Conservation (phyloP, 2,797 vertebrate genomes). For the Pseudopleuronectes americanus region DNA sequence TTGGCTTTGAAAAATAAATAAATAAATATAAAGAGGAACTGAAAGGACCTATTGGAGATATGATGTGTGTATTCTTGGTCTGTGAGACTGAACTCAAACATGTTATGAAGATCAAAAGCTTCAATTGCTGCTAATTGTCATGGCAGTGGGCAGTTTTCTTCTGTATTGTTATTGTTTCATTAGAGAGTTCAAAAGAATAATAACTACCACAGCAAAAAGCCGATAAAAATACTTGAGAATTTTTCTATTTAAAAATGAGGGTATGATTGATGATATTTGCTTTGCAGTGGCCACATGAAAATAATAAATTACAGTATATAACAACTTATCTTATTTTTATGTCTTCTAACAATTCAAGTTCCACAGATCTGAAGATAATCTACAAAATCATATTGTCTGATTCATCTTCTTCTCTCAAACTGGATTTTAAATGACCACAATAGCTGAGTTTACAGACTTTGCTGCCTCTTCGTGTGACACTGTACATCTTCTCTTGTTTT, state of each 20-base stretch:
- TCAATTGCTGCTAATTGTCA: not conserved
- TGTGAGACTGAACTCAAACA: too few relatives aligned
- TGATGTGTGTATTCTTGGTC: too few relatives aligned
- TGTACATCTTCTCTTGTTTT: constrained; percentile 14
- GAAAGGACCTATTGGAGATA: too few relatives aligned
- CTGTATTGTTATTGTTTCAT: too few relatives aligned
- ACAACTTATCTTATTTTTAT: not conserved
- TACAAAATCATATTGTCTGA: not conserved
- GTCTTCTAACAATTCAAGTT: not conserved
- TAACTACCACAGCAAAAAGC: too few relatives aligned
- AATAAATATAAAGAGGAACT: too few relatives aligned
- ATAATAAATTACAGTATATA: not conserved
- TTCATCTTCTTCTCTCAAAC: not conserved
- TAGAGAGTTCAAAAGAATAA: too few relatives aligned
- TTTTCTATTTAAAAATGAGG: too few relatives aligned
- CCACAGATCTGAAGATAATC: not conserved
- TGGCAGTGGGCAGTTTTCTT: not conserved
- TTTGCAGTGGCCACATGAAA: not conserved
- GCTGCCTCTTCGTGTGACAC: constrained; percentile 10
- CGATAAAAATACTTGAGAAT: too few relatives aligned
- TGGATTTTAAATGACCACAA: too few relatives aligned
- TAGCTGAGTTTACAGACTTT: not conserved
- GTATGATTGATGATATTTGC: not conserved
- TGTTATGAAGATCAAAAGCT: not conserved
- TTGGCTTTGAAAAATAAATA: too few relatives aligned